phyloP scores from a whole-genome alignment of 2,888 invertebrate genomes.

The Reticulitermes lucifugus region DNA sequence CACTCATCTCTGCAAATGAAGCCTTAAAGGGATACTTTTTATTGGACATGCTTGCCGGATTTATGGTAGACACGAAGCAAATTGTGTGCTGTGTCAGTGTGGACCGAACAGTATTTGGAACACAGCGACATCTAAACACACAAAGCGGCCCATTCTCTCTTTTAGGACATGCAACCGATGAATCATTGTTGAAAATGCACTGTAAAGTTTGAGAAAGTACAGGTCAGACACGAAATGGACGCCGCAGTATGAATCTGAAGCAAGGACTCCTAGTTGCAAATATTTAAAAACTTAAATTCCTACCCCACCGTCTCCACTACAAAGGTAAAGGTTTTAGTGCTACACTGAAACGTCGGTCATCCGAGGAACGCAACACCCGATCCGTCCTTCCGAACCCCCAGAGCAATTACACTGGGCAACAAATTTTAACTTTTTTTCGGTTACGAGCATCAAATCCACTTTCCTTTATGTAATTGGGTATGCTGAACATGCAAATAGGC shows the following conservation, averaged over 20 bases:
- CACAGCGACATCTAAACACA: neutral
- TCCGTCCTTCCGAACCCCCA: too few relatives aligned
- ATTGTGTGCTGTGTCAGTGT: neutral
- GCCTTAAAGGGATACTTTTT: neutral
- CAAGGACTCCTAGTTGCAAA: too few relatives aligned
- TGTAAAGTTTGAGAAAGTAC: neutral
- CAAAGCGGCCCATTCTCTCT: neutral
- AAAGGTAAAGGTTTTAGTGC: too few relatives aligned
- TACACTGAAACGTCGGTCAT: too few relatives aligned
- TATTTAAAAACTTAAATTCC: too few relatives aligned
- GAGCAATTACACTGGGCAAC: too few relatives aligned
- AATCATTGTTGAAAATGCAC: neutral
- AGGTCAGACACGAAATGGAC: neutral
- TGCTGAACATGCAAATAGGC: too few relatives aligned
- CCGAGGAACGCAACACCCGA: too few relatives aligned
- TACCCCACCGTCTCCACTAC: too few relatives aligned
- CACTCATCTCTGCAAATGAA: conserved; percentile 19
- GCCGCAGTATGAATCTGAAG: neutral
- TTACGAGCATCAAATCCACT: too few relatives aligned
- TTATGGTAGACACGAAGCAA: neutral
- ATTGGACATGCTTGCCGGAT: neutral
- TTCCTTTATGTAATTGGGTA: too few relatives aligned
- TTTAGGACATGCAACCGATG: neutral
- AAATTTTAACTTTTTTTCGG: too few relatives aligned
- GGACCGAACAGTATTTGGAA: neutral